These are phyloP conservation scores for Circaetus gallicus DNA, from an alignment of 2,113 vertebrate genomes.

Conservation along the genomic window DNA sequence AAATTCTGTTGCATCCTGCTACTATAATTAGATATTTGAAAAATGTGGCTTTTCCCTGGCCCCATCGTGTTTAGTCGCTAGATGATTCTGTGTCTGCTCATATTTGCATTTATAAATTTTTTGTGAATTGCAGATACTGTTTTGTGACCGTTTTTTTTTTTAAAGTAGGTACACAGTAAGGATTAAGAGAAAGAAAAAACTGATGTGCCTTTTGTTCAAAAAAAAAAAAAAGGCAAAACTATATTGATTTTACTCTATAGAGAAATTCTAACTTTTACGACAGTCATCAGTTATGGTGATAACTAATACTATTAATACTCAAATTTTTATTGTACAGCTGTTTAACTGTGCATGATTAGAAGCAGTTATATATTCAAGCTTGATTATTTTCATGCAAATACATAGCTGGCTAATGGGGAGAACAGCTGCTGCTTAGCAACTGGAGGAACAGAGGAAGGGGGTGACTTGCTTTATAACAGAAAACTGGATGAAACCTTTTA, in stretches of 20 bases:
- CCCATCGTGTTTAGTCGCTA: neutral
- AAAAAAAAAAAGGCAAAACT: neutral
- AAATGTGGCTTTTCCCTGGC: neutral
- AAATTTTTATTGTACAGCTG: conserved; percentile 2
- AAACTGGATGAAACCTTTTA: neutral
- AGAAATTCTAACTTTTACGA: neutral
- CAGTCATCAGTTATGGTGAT: neutral
- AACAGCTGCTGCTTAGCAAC: conserved; percentile 68
- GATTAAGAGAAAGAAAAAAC: neutral
- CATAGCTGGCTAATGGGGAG: conserved; percentile 36
- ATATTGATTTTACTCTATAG: neutral
- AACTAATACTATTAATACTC: neutral
- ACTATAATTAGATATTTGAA: neutral
- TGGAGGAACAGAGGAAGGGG: conserved; percentile 31
- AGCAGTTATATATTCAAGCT: conserved; percentile 9
- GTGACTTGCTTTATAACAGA: conserved; percentile 20
- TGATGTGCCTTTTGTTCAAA: neutral
- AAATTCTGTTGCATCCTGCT: neutral
- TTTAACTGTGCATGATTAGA: conserved; percentile 16
- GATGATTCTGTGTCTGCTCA: neutral
- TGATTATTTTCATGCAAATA: conserved; percentile 64
- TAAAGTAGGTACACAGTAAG: neutral
- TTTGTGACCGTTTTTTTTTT: neutral
- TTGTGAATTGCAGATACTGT: neutral
- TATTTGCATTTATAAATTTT: neutral